Conservation (phyloP, 1,140 invertebrate genomes). For the Helicoverpa zea region DNA sequence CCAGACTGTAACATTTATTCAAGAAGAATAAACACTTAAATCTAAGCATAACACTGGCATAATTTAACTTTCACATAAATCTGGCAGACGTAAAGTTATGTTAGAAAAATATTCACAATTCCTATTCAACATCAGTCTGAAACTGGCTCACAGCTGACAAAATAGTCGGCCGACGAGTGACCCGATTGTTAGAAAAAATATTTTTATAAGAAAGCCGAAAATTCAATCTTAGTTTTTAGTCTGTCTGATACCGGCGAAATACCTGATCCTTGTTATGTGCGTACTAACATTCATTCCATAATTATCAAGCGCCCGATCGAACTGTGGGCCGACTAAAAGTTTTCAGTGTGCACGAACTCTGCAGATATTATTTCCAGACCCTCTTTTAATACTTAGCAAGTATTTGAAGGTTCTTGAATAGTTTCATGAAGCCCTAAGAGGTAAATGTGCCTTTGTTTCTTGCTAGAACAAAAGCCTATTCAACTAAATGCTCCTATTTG, state of each 20-base stretch:
- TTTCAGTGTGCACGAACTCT: no score
- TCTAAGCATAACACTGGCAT: background rate
- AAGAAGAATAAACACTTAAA: no score
- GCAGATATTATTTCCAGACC: constrained; percentile 6
- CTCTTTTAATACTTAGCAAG: background rate
- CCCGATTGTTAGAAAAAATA: no score
- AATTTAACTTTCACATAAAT: constrained; percentile 23
- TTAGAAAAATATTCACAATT: background rate
- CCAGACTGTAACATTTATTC: no score
- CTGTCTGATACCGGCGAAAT: no score
- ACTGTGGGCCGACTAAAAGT: no score
- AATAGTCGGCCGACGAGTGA: no score
- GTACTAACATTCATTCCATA: no score
- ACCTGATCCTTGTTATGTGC: no score
- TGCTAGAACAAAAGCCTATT: background rate
- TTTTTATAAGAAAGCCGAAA: no score
- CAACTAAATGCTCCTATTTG: background rate
- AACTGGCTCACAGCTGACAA: background rate
- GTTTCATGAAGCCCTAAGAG: background rate
- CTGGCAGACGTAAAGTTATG: background rate
- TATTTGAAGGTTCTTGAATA: constrained; percentile 2
- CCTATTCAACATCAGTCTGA: background rate
- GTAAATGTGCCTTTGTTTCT: background rate
- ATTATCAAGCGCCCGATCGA: no score
- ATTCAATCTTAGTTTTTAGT: no score